Evolutionary conservation across 2,113 vertebrate species (phyloP), one percentile per base, ranked within the genome.

Genomic region (Sebastes fasciatus): DNA sequence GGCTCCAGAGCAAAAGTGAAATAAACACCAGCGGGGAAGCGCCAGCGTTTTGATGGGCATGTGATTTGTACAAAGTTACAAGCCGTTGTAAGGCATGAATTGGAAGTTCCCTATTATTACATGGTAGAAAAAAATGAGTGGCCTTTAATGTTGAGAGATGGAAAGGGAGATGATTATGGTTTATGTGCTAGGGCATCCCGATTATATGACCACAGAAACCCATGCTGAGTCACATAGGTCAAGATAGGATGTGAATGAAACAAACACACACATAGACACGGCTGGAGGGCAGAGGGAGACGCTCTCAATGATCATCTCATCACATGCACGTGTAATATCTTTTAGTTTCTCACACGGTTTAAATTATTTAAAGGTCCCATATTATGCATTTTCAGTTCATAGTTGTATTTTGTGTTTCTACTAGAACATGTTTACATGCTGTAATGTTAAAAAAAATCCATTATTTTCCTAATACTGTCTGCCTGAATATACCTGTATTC

Each of bases 131-230:
- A 91, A 91, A 93, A 86, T 51, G 48, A 88, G 76, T 55, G 77
- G 87, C 72, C 93, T 94, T 92, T 95, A 93, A 94, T 93, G 92
- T 88, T 78, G 82, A 91, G 81, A 89, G 77, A 91, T 82, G 89
- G 90, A 92, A 87, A 90, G 79, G 88, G 88, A 92, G 86, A 94
- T 93, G 93, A 95, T 95, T 95, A 95, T 92, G 94, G 89, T 92
- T 82, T 83, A 81, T 88, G 81, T 72, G 75, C 82, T 63, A 63
- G 88, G 85, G 90, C 86, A 92, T 92, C 93, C 90, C 92, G 84
- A 93, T 92, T 83, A 93, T 93, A 86, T 63, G 73, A 91, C 94
- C 93, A 69, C 93, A 86, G 43, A 88, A 93, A 82, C 93, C 91
- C 77, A 74, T 70, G 85, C 90, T 93, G 95, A 95, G 89, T 94